Evolutionary conservation across 2,888 invertebrate genomes (phyloP), one percentile per base, ranked within the genome.

Genomic region (Andrena marginata): DNA sequence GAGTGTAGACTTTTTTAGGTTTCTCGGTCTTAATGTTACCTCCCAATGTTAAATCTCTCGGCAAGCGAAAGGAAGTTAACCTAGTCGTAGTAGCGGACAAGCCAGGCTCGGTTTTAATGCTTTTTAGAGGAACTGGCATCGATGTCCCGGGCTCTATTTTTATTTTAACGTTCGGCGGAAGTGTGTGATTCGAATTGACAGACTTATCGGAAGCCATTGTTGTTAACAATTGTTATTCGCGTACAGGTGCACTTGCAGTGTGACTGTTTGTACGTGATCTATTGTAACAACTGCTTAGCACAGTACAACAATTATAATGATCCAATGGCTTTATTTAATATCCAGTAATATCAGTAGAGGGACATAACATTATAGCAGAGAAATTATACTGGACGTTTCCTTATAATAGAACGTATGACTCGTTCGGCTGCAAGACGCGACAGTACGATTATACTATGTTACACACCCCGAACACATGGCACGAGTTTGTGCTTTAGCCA

Each of bases 11-110:
- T 85, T 92, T 93, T 72, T 92, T 94, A 0, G 91, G 79, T 77
- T 92, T 94, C 62, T 93, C 93, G 65, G 87, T 84, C 76, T 92
- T 93, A 16, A 91, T 75, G 70, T 89, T 92, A 29, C 92, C 93
- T 49, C 93, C 93, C n/a, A 94, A 85, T 2, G 93, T 94, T 60
- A 94, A 90, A 84, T 94, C 94, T 49, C 94, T 90, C 20, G 94
- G 93, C 23, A 90, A 79, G 62, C 92, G 88, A 72, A 93, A 94
- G 16, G 94, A 94, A 56, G 93, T 91, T 62, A 94, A 83, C 56
- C 94, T 91, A 0, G 89, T 87, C 1, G 91, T 87, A 8, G 87
- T 48, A 2, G 85, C 7, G 1, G 89, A 60, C 23, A 91, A 29
- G 8, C 92, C 91, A 49, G 92, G 90, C 76, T 93, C 93, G 10